Evolutionary conservation across 2,888 invertebrate species (phyloP).

Genomic region (Ophion costatus): DNA sequence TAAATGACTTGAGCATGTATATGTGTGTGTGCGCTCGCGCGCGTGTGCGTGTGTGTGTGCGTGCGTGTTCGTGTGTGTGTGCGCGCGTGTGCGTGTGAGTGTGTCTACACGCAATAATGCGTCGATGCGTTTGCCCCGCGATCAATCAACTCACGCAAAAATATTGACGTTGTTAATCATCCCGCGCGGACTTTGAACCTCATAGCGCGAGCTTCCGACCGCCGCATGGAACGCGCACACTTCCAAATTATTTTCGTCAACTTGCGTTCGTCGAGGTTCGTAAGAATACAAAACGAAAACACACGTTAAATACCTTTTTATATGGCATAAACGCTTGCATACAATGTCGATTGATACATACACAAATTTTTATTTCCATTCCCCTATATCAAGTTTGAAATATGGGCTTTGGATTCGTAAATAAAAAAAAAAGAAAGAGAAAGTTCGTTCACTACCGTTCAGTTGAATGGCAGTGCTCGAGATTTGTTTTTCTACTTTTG

Average conservation of each 20-base stretch:
- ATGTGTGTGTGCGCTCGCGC: too few species aligned
- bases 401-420: conserved; percentile 15
- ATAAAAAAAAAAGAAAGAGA: not conserved
- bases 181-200: conserved; percentile 43
- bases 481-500: conserved; percentile 36
- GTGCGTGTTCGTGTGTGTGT: too few species aligned
- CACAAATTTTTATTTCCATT: conserved; percentile 34
- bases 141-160: conserved; percentile 45
- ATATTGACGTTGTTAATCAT: conserved; percentile 37
- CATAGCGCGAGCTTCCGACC: not conserved
- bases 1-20: conserved; percentile 62
- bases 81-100: too few species aligned
- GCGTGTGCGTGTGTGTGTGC: too few species aligned
- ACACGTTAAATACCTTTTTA: conserved; percentile 63
- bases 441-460: conserved; percentile 17
- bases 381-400: conserved; percentile 26
- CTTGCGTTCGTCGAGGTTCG: not conserved
- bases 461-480: conserved; percentile 48
- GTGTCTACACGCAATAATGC: conserved; percentile 47
- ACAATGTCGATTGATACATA: conserved; percentile 66
- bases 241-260: conserved; percentile 29
- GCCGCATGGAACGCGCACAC: not conserved
- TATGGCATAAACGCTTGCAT: conserved; percentile 70
- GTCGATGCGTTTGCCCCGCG: conserved; percentile 58
- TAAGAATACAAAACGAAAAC: not conserved